Conservation (phyloP, 23 tunicate genomes). For the Ascidia mentula region DNA sequence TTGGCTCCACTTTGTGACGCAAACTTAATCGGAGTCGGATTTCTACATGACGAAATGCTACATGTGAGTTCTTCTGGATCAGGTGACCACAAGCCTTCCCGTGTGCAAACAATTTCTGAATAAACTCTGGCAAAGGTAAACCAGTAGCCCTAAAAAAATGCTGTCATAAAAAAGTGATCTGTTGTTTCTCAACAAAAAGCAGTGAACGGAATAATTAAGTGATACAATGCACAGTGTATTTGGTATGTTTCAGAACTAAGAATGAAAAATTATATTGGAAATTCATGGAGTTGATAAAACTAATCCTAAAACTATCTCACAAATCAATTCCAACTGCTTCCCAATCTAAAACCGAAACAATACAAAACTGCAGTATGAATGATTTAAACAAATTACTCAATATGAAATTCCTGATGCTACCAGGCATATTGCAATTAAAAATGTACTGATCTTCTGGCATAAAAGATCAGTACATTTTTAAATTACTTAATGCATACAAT, state of each 20-base stretch:
- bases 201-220: background rate
- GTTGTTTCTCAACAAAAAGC: background rate
- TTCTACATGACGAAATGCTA: slow-evolving; percentile 33
- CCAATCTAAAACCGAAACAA: no score
- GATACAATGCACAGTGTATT: no score
- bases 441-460: background rate
- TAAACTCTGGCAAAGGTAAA: slow-evolving; percentile 26
- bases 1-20: slow-evolving; percentile 25
- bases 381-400: no score
- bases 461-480: background rate
- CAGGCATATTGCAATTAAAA: background rate
- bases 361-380: no score
- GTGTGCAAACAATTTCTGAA: slow-evolving; percentile 50
- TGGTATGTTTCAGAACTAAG: no score
- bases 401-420: no score
- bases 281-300: no score
- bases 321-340: no score
- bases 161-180: no score
- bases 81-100: slow-evolving; percentile 57
- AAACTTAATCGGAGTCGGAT: slow-evolving; percentile 41
- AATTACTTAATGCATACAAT: background rate
- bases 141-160: slow-evolving; percentile 68
- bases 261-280: no score
- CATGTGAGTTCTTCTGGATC: slow-evolving; percentile 26
- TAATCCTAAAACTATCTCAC: no score